Percentiles rank a stretch among this genome's conserved stretches.
Evolutionary conservation across 2,113 vertebrate genomes (phyloP).

Genomic region (Ia io): DNA sequence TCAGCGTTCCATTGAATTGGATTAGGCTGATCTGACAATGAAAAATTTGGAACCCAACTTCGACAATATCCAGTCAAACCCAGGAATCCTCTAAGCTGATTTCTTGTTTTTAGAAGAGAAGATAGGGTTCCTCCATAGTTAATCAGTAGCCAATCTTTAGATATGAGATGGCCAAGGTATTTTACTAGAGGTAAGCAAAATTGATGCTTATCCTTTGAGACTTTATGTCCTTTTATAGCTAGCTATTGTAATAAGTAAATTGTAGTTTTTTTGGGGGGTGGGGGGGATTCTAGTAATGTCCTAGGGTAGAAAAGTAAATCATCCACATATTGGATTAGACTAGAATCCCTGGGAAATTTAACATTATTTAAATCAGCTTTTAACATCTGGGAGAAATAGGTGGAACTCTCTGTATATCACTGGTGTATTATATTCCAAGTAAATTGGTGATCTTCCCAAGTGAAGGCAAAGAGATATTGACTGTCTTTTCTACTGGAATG

Average conservation of each 20-base stretch:
- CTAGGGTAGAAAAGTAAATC: not conserved
- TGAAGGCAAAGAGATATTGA: not conserved
- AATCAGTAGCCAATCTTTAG: not conserved
- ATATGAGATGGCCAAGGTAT: not conserved
- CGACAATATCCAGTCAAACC: not conserved
- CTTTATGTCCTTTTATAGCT: not conserved
- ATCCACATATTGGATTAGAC: not conserved
- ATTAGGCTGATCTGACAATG: not conserved
- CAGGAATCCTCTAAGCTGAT: not conserved
- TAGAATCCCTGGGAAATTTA: not conserved
- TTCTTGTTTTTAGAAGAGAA: not conserved
- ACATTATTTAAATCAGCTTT: not conserved
- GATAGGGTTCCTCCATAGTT: not conserved
- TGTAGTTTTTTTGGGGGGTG: not conserved
- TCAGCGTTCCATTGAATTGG: not conserved
- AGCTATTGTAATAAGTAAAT: not conserved
- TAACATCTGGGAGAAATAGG: not conserved
- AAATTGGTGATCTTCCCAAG: not conserved
- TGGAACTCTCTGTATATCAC: not conserved
- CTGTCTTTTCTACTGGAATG: not conserved
- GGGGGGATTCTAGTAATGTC: not conserved
- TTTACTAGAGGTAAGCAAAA: not conserved
- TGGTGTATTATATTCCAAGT: not conserved
- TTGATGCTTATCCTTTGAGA: not conserved
- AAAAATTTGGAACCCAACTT: not conserved